Base-by-base conservation (phyloP, 2,888 invertebrate genomes). In the Leptinotarsa haldemani region DNA sequence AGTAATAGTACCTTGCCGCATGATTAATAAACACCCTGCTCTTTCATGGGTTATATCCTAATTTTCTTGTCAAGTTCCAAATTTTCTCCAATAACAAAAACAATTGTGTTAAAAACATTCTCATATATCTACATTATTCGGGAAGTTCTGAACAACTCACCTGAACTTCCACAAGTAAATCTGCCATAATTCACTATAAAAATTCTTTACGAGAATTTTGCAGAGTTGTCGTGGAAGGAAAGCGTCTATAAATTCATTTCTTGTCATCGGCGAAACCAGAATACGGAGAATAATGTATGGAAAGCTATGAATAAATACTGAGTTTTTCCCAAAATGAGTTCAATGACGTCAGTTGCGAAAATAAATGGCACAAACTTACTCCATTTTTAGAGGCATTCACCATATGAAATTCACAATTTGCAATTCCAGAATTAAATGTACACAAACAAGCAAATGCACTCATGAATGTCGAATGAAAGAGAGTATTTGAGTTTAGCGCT, bases 391-490 rank as follows among this genome's bases (percentile, higher is more conserved):
- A 40, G 61, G 9, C 30, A 16, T 61, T 61, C n/a, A 61, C 25
- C 16, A n/a, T n/a, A n/a, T n/a, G 61, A 9, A 30, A 61, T 61
- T 30, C 61, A 61, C 30, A 9, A 61, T 30, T n/a, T 20, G 61
- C 61, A 30, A 30, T 61, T 61, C 7, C 25, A 9, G n/a, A 30
- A 30, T 40, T 25, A 40, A 40, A 16, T 61, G 25, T 40, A 9
- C 61, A 40, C 61, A 61, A 61, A 61, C 61, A 61, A 61, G 61
- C 40, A 30, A 30, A 61, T 40, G 61, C 40, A 61, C 40, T 61
- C 30, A 18, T 58, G 40, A n/a, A 61, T 61, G n/a, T 61, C 40
- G 40, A 40, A 40, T 61, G 61, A 40, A 30, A 40, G 40, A 61
- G 30, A 61, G 61, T 65, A 48, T 52, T 66, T 66, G 30, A 18